phyloP scores from a whole-genome alignment of 2,797 vertebrate species.

The Lacerta agilis region DNA sequence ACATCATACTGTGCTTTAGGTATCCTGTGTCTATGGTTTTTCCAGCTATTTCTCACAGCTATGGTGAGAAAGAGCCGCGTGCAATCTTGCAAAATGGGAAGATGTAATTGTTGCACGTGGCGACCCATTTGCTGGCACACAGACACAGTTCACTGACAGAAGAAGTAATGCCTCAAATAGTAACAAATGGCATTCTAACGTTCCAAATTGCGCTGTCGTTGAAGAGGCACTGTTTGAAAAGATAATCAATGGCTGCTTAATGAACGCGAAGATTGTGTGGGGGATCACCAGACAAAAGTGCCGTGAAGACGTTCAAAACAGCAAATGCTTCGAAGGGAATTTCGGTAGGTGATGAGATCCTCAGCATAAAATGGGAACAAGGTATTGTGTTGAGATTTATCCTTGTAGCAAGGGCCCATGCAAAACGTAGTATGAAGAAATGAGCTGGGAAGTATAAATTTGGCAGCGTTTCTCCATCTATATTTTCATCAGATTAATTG shows the following conservation, averaged over 20 bases:
- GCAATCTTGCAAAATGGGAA: not conserved
- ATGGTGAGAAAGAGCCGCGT: not conserved
- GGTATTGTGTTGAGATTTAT: not conserved
- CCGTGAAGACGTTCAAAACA: not conserved
- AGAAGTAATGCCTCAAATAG: not conserved
- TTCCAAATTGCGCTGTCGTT: not conserved
- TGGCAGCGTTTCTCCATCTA: not conserved
- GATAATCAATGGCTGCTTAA: not conserved
- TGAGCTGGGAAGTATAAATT: not conserved
- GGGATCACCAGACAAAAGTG: not conserved
- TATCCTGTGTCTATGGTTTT: no score
- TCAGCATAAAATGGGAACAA: not conserved
- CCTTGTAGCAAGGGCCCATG: not conserved
- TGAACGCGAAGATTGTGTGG: not conserved
- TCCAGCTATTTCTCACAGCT: no score
- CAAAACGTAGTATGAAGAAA: not conserved
- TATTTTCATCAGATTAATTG: no score
- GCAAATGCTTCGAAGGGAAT: not conserved
- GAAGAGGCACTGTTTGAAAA: not conserved
- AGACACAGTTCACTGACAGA: not conserved
- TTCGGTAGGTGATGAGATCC: not conserved
- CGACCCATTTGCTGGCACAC: not conserved
- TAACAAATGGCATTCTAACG: not conserved
- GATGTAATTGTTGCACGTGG: not conserved
- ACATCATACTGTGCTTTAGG: no score